Evolutionary conservation across 2,113 vertebrate species (phyloP).

Genomic region (Bos javanicus): DNA sequence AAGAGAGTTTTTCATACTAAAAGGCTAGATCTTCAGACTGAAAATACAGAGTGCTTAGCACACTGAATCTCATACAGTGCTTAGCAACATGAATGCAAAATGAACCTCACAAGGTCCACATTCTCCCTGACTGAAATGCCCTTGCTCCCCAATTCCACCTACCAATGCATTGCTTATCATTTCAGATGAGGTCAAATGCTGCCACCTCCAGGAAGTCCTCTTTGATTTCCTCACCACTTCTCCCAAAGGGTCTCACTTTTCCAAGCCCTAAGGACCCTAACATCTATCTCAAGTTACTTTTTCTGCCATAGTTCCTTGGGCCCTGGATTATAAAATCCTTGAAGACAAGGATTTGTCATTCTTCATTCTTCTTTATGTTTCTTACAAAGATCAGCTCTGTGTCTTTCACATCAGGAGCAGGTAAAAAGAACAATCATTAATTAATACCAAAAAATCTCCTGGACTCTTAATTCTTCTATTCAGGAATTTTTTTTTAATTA

Average conservation of each 20-base stretch:
- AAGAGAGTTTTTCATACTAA: neutral
- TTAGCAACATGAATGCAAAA: neutral
- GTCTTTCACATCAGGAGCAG: neutral
- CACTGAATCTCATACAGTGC: neutral
- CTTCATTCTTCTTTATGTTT: neutral
- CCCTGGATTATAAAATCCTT: neutral
- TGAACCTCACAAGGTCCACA: neutral
- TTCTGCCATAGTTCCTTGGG: neutral
- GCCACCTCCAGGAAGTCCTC: neutral
- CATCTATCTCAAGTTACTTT: neutral
- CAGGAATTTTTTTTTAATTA: neutral
- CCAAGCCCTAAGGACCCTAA: neutral
- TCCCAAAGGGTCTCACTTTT: neutral
- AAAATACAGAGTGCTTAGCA: neutral
- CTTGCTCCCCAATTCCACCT: neutral
- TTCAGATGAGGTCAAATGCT: neutral
- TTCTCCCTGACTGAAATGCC: neutral
- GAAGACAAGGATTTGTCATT: neutral
- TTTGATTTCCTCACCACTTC: neutral
- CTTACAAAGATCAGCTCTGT: neutral
- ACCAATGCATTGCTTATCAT: neutral
- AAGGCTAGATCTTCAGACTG: neutral
- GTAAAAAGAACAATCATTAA: neutral
- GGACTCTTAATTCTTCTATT: neutral
- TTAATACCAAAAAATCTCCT: neutral